These are phyloP conservation scores for Brienomyrus longianalis DNA, from an alignment of 2,113 vertebrate species.

Conservation along the genomic window DNA sequence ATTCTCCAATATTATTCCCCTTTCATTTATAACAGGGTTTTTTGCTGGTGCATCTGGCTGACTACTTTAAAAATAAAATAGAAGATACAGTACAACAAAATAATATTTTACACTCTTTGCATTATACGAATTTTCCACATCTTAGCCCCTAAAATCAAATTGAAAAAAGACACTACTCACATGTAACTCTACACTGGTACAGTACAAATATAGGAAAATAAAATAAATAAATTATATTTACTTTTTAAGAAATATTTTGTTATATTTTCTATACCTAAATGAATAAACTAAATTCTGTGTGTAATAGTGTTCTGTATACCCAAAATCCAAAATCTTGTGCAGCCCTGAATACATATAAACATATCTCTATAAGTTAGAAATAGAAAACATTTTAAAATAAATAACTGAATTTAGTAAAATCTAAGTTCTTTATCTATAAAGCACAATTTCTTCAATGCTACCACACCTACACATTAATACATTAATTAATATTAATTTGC, in stretches of 20 bases:
- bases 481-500: background rate
- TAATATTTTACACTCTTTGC: background rate
- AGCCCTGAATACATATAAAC: background rate
- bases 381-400: background rate
- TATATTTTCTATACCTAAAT: background rate
- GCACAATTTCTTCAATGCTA: background rate
- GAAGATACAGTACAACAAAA: background rate
- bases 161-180: background rate
- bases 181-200: background rate
- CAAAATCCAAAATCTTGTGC: background rate
- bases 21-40: slow-evolving; percentile 42
- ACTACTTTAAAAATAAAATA: slow-evolving; percentile 46
- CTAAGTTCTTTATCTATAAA: background rate
- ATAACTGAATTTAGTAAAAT: background rate
- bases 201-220: background rate
- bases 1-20: slow-evolving; percentile 41
- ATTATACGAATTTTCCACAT: slow-evolving; percentile 43
- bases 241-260: background rate
- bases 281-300: background rate
- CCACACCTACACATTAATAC: background rate
- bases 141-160: background rate
- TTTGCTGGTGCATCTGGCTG: slow-evolving; percentile 23
- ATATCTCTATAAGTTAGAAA: background rate
- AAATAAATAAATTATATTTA: background rate
- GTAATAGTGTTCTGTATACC: background rate